Evolutionary conservation across 2,797 vertebrate species (phyloP), one percentile per base, ranked within the genome.

Genomic region (Sebastes kiyomatsui): DNA sequence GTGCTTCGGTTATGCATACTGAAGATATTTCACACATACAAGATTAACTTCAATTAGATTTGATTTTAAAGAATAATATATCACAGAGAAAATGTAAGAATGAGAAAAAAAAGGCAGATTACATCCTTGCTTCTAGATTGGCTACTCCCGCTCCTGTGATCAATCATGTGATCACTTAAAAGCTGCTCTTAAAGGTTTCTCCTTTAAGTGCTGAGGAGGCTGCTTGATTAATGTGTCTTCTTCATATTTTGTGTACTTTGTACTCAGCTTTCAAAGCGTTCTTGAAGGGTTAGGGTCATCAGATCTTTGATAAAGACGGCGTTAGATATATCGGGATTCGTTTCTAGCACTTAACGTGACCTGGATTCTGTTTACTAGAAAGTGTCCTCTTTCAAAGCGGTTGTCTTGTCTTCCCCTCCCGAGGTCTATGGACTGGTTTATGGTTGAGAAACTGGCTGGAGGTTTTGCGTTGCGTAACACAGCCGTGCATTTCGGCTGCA

Each of bases 401-500:
- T 67, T 79, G 13, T 61, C 68, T 68, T 33, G 59, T 13, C 46
- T 80, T 77, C 46, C 18, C 18, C 66, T 38, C 55, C 25, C 1
- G 20, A 75, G 30, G 55, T 77, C 70, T 58, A 9, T 32, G 59
- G 59, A 87, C 52, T 56, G 30, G 27, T 67, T 84, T 28, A 11
- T 27, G 59, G 49, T 27, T 2, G 55, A 30, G 8, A 65, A 66
- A 62, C 32, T 86, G 85, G 77, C 78, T 38, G 71, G 77, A 80
- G 80, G 28, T 38, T 35, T 56, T 54, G 70, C 13, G 28, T 80
- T 81, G 78, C 71, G 49, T 67, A 82, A 85, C 74, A 46, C 55
- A 61, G 70, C 54, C 2, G 9, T 82, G 80, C 67, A 35, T 22
- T 75, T 85, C 25, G 9, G 88, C 79, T 49, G 67, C 54, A 58